Evolutionary conservation across 2,797 vertebrate genomes (phyloP).

Genomic region (Pangasius krempfi): DNA sequence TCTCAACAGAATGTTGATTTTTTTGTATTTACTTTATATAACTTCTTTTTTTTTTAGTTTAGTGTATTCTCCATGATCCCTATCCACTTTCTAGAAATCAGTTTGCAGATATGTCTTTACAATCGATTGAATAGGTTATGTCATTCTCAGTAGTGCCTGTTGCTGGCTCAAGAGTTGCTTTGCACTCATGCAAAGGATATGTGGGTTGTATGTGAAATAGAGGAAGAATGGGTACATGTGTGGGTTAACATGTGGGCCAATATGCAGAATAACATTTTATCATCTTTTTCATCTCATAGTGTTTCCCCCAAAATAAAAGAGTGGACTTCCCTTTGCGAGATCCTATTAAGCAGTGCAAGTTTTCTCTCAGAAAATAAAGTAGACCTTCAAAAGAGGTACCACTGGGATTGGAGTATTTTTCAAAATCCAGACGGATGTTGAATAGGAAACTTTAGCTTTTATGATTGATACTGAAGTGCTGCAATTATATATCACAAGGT

Average conservation of each 20-base stretch:
- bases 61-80: background rate
- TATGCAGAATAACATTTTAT: constrained; percentile 3
- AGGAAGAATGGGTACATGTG: background rate
- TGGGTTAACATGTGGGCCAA: constrained; percentile 15
- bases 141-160: background rate
- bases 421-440: background rate
- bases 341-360: background rate
- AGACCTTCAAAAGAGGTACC: constrained; percentile 8
- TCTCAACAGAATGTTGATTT: constrained; percentile 32
- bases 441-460: background rate
- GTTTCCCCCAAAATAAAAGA: constrained; percentile 10
- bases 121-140: background rate
- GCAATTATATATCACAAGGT: background rate
- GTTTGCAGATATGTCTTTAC: constrained; percentile 5
- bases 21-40: background rate
- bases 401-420: background rate
- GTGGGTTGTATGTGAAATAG: constrained; percentile 1
- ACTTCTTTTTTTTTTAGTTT: background rate
- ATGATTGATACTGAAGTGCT: background rate
- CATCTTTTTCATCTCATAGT: background rate
- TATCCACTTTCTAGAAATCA: constrained; percentile 1
- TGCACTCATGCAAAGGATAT: background rate
- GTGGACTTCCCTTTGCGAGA: background rate
- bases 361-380: constrained; percentile 6
- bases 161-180: background rate